These are phyloP conservation scores for Thymelicus acteon DNA, from an alignment of 2,888 invertebrate genomes.

Conservation along the genomic window DNA sequence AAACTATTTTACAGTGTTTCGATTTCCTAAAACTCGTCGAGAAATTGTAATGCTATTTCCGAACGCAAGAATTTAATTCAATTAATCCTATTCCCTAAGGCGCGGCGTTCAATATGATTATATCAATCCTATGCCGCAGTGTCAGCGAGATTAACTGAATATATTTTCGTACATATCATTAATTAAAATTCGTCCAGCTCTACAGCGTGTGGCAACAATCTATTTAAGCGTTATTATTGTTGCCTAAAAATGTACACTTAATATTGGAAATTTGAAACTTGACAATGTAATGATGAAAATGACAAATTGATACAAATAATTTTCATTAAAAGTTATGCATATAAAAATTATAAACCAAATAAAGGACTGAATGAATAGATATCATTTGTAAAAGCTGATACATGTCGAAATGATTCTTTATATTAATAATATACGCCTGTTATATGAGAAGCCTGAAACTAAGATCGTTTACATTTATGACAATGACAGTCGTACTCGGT, in stretches of 20 bases:
- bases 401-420: too few relatives aligned
- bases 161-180: slow-evolving; percentile 25
- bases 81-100: slow-evolving; percentile 27
- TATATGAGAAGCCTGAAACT: background rate
- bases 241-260: too few relatives aligned
- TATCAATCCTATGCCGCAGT: slow-evolving; percentile 30
- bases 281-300: too few relatives aligned
- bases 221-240: too few relatives aligned
- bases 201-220: background rate
- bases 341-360: too few relatives aligned
- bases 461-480: slow-evolving; percentile 7
- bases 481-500: background rate
- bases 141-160: slow-evolving; percentile 32
- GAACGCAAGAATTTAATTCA: slow-evolving; percentile 25
- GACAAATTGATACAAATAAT: too few relatives aligned
- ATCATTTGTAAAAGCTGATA: slow-evolving; percentile 10
- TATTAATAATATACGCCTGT: too few relatives aligned
- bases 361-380: slow-evolving; percentile 2
- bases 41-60: slow-evolving; percentile 19
- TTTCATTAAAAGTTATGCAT: too few relatives aligned
- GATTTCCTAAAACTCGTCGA: background rate
- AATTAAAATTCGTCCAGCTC: slow-evolving; percentile 19
- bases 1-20: background rate
- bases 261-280: too few relatives aligned
- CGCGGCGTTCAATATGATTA: slow-evolving; percentile 20